Conservation (phyloP, 64 coral and sea anemone genomes). For the Platygyra sinensis region DNA sequence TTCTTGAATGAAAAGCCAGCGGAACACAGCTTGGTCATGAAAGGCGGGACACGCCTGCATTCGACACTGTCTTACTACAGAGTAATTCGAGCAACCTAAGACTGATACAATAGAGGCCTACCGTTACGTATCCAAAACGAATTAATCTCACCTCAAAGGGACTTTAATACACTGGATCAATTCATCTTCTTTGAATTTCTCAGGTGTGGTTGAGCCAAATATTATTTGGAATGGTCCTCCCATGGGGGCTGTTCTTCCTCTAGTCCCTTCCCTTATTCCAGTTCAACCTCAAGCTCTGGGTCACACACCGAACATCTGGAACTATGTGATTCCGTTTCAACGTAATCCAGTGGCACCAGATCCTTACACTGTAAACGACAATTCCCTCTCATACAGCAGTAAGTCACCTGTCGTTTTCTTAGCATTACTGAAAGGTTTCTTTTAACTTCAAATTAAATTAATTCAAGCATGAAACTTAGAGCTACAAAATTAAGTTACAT, state of each 20-base stretch:
- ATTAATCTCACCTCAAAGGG: not conserved
- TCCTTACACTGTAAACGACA: constrained; percentile 13
- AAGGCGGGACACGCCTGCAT: too few relatives aligned
- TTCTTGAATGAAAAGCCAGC: too few relatives aligned
- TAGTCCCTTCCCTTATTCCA: not conserved
- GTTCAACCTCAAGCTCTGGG: not conserved
- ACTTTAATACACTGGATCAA: not conserved
- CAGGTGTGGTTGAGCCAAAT: not conserved
- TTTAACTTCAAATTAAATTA: too few relatives aligned
- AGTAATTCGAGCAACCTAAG: too few relatives aligned
- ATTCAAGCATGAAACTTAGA: too few relatives aligned
- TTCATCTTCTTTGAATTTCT: too few relatives aligned
- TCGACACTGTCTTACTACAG: too few relatives aligned
- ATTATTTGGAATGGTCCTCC: not conserved
- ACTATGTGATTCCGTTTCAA: not conserved
- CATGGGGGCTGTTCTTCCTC: not conserved
- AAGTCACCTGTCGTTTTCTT: not conserved
- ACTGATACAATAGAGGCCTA: too few relatives aligned
- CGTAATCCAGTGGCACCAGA: constrained; percentile 5
- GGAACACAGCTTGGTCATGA: too few relatives aligned
- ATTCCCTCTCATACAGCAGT: not conserved
- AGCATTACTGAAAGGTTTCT: too few relatives aligned
- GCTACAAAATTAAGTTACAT: too few relatives aligned
- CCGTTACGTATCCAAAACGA: too few relatives aligned
- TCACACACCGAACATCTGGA: constrained; percentile 1